A percentile compares a stretch with the other conserved stretches of the same genome.
Evolutionary conservation across 1,140 invertebrate species (phyloP).

Genomic region (Drosophila arizonae): DNA sequence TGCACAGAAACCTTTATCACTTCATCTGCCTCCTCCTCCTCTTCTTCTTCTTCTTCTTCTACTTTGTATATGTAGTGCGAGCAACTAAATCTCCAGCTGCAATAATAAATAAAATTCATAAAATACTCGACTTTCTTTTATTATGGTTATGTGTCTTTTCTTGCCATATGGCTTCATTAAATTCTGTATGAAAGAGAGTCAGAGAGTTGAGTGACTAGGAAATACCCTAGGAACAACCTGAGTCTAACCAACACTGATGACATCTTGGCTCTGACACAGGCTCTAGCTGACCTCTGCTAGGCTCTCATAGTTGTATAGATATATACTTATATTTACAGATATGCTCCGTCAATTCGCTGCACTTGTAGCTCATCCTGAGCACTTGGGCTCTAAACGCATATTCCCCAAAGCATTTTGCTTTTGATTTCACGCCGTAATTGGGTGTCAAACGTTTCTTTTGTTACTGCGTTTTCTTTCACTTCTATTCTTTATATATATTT

Average conservation of each 20-base stretch:
- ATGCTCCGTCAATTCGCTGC: not conserved
- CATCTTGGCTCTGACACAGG: no score
- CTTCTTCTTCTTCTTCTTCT: no score
- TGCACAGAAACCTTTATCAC: not conserved
- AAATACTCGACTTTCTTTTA: not conserved
- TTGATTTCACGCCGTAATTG: conserved; percentile 78
- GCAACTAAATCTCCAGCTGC: not conserved
- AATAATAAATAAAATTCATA: conserved; percentile 3
- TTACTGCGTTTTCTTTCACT: conserved; percentile 57
- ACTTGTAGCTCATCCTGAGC: conserved; percentile 11
- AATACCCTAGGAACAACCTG: not conserved
- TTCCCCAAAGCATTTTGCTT: conserved; percentile 72
- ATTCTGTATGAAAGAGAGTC: not conserved
- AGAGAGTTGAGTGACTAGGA: not conserved
- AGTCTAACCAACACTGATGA: no score
- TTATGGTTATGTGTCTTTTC: not conserved
- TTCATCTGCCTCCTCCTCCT: not conserved
- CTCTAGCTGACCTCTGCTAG: not conserved
- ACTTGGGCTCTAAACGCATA: conserved; percentile 30
- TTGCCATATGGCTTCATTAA: conserved; percentile 2
- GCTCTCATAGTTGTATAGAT: not conserved
- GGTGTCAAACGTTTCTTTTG: conserved; percentile 76
- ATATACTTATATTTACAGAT: not conserved
- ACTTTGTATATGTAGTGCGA: no score
- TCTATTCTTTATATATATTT: conserved; percentile 1